These are phyloP conservation scores for Hyles euphorbiae DNA, from an alignment of 1,140 invertebrate species.

Conservation along the genomic window DNA sequence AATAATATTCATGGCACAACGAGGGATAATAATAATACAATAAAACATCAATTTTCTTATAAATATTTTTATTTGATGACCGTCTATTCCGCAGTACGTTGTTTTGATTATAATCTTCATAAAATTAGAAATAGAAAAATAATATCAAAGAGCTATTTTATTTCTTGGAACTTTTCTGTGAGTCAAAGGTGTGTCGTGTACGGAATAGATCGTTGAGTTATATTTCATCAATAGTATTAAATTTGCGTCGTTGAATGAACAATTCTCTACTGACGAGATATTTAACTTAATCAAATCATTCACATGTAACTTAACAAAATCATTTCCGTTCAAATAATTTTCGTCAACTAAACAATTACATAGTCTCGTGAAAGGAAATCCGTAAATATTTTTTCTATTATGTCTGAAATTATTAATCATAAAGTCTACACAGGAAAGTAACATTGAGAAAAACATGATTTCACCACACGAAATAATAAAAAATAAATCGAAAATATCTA, in stretches of 20 bases:
- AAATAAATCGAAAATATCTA: slow-evolving; percentile 43
- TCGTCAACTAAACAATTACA: slow-evolving; percentile 22
- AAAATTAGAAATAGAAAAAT: slow-evolving; percentile 75
- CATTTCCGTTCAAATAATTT: slow-evolving; percentile 18
- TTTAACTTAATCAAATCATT: no score
- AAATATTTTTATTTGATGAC: slow-evolving; percentile 72
- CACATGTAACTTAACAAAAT: no score
- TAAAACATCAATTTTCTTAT: slow-evolving; percentile 63
- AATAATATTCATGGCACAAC: not conserved
- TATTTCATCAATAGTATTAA: no score
- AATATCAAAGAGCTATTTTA: slow-evolving; percentile 71
- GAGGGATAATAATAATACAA: slow-evolving; percentile 21
- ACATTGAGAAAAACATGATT: slow-evolving; percentile 56
- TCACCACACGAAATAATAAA: slow-evolving; percentile 60
- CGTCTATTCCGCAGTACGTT: slow-evolving; percentile 58
- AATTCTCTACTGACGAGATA: no score
- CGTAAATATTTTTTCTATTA: slow-evolving; percentile 33
- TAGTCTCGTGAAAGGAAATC: slow-evolving; percentile 35
- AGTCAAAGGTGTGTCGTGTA: slow-evolving; percentile 27
- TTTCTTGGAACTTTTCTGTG: slow-evolving; percentile 59
- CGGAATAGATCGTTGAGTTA: no score
- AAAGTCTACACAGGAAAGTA: slow-evolving; percentile 54
- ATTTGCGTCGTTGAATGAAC: no score
- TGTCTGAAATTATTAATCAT: slow-evolving; percentile 29
- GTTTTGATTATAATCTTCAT: slow-evolving; percentile 67